A percentile compares a stretch with the other conserved stretches of the same genome.
These are phyloP conservation scores for Chondrosia reniformis DNA, from an alignment of 37 sponge, comb jelly and placozoan genomes.

Conservation along the genomic window DNA sequence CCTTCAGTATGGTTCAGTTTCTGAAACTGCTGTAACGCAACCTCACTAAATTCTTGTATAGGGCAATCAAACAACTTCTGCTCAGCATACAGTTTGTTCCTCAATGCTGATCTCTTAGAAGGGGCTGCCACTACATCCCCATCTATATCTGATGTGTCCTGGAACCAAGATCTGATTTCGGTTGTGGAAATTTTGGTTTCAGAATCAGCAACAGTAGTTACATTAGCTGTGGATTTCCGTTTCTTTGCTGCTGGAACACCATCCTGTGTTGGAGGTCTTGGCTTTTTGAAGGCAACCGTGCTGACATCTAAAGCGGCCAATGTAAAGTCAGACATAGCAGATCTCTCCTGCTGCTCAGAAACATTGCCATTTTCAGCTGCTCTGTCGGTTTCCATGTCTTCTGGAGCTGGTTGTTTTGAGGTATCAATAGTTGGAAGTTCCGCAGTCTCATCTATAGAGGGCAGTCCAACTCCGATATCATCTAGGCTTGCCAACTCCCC, in stretches of 20 bases:
- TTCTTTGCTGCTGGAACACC: neutral
- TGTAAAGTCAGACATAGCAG: conserved; percentile 21
- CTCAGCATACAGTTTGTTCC: neutral
- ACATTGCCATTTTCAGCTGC: neutral
- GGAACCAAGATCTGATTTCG: conserved; percentile 12
- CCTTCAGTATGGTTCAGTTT: neutral
- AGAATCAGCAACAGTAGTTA: neutral
- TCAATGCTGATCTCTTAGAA: neutral
- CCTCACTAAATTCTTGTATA: neutral
- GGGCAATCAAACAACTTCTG: neutral
- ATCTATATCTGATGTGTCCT: conserved; percentile 12
- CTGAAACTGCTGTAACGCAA: neutral
- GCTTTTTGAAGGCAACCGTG: conserved; percentile 18
- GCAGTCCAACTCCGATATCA: neutral
- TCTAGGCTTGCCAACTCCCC: conserved; percentile 15
- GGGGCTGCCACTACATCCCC: conserved; percentile 10
- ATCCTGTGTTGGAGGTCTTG: neutral
- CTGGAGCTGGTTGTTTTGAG: neutral
- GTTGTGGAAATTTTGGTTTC: conserved; percentile 1
- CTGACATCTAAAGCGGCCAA: conserved; percentile 16
- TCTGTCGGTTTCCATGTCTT: conserved; percentile 46
- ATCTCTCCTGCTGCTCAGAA: neutral
- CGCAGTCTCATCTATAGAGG: conserved; percentile 15
- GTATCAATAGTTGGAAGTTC: neutral
- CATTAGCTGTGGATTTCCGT: neutral